phyloP scores from a whole-genome alignment of 2,113 vertebrate species.

The Podarcis raffonei region DNA sequence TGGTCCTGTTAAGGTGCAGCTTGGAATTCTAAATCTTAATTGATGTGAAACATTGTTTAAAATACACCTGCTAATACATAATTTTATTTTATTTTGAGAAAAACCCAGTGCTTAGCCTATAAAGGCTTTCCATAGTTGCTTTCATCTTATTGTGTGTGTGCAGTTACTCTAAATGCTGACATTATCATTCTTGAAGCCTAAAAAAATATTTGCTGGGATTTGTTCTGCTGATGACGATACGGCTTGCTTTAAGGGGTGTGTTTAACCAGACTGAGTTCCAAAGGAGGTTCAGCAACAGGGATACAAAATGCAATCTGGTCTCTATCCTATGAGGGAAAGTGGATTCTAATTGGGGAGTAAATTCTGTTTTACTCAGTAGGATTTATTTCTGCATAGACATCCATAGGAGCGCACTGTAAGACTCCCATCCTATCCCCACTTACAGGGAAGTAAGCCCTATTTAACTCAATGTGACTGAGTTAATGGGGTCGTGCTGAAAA shows the following conservation, averaged over 20 bases:
- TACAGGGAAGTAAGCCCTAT: neutral
- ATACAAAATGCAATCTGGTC: neutral
- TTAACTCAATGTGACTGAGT: neutral
- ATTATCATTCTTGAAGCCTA: neutral
- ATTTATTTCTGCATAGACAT: neutral
- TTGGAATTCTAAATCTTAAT: neutral
- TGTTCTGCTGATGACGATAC: neutral
- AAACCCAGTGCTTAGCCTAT: neutral
- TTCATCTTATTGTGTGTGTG: neutral
- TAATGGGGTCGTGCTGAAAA: neutral
- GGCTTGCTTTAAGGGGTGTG: neutral
- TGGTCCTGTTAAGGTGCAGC: neutral
- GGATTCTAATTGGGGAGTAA: neutral
- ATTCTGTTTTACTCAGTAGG: neutral
- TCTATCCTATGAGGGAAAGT: neutral
- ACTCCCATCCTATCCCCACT: neutral
- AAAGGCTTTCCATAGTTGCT: neutral
- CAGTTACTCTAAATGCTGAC: neutral
- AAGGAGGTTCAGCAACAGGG: neutral
- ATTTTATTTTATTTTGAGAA: neutral
- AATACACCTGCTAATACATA: neutral
- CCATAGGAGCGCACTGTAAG: neutral
- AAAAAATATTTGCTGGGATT: neutral
- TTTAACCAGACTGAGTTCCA: neutral
- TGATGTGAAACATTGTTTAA: neutral